Evolutionary conservation across 2,113 vertebrate genomes (phyloP).

Genomic region (Oncorhynchus clarkii): DNA sequence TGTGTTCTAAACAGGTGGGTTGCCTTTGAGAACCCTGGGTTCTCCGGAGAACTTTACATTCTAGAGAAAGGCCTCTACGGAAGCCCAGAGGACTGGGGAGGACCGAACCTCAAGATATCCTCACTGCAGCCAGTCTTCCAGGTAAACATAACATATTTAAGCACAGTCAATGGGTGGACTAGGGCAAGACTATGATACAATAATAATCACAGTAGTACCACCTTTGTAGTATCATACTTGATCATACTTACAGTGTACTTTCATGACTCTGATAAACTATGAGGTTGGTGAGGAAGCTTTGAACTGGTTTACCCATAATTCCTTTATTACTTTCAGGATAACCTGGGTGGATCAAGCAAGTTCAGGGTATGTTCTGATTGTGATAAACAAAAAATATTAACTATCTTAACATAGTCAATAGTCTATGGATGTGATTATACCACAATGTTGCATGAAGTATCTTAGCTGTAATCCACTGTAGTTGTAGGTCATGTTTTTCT

Average conservation of each 20-base stretch:
- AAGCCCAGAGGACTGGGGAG: conserved; percentile 86
- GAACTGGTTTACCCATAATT: background rate
- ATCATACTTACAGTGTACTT: background rate
- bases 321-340: conserved; percentile 52
- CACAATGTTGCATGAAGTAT: too few species aligned
- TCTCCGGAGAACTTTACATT: conserved; percentile 88
- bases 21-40: conserved; percentile 88
- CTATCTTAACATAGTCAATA: background rate
- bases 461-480: too few species aligned
- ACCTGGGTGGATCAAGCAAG: conserved; percentile 40
- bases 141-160: conserved; percentile 68
- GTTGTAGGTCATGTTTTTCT: background rate
- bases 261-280: background rate
- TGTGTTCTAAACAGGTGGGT: conserved; percentile 81
- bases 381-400: background rate
- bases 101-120: conserved; percentile 78
- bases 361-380: conserved; percentile 62
- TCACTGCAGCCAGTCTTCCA: conserved; percentile 88
- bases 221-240: too few species aligned
- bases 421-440: background rate
- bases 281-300: background rate
- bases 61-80: conserved; percentile 89
- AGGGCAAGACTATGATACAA: background rate
- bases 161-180: background rate
- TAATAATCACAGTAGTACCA: background rate